Evolutionary conservation across 2,888 invertebrate genomes (phyloP), one percentile per base, ranked within the genome.

Genomic region (Fragum whitleyi): DNA sequence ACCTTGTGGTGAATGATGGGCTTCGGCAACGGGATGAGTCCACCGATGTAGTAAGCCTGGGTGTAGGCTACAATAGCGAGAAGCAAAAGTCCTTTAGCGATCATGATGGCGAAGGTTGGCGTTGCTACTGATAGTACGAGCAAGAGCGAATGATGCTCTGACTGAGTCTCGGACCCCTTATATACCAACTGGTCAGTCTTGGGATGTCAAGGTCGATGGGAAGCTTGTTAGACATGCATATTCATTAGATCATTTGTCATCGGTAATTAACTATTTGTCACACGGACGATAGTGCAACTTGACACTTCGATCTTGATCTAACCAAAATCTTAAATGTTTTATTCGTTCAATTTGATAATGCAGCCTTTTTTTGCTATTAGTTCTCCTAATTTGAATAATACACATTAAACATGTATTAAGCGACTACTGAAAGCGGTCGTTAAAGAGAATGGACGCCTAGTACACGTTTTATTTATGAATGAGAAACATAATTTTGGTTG

Each of bases 141-240:
- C 32, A 29, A 28, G 61, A 61, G 28, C 61, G 61, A 61, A 28
- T 61, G 61, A 61, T 61, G 61, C 28, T 14, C 9, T 61, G 28
- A 3, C 29, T 28, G 3, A 2, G 7, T 29, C 28, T 61, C 29
- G 61, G 28, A 3, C 32, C 32, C 29, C 32, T 61, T 61, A 19
- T 61, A 61, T 61, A 61, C 6, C 21, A 29, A 28, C 29, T 16
- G 3, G 29, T 26, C 3, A 14, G n/a, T 11, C 1, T 7, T 28
- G 16, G 7, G 29, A 9, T n/a, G 26, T 26, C 28, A 26, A 61
- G 2, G 7, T 61, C 61, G 3, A 1, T 9, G 26, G 28, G 28
- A 16, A 29, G 16, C 9, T 0, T 28, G 61, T 16, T 6, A 21
- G 26, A 1, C 29, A 61, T 29, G 21, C 28, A 61, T 61, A 61